Evolutionary conservation across 2,797 vertebrate genomes (phyloP).

Genomic region (Potorous gilbertii): DNA sequence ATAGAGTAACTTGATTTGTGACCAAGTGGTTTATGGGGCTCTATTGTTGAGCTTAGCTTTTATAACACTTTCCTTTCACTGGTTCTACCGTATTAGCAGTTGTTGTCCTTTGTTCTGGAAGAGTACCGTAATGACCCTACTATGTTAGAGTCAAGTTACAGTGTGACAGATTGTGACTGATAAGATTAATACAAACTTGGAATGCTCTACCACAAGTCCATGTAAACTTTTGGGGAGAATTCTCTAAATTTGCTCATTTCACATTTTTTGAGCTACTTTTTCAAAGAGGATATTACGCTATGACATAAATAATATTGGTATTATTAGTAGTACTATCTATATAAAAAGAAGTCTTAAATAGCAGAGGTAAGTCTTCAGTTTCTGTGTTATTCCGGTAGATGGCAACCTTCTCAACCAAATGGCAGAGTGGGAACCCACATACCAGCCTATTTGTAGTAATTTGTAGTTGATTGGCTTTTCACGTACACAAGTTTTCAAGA

Average conservation of each 20-base stretch:
- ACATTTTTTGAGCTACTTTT: neutral
- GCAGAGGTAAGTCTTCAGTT: neutral
- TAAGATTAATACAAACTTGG: neutral
- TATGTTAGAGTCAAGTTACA: neutral
- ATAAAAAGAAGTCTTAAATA: neutral
- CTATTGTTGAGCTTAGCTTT: neutral
- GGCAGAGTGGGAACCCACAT: neutral
- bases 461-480: neutral
- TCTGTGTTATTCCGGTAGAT: slow-evolving; percentile 62
- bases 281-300: neutral
- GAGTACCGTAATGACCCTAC: neutral
- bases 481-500: neutral
- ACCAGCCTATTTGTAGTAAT: no score
- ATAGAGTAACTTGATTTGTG: neutral
- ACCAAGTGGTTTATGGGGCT: neutral
- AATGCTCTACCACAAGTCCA: neutral
- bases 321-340: neutral
- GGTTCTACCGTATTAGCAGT: neutral
- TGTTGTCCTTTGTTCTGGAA: neutral
- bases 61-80: neutral
- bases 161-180: neutral
- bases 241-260: neutral
- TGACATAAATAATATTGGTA: neutral
- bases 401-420: slow-evolving; percentile 50
- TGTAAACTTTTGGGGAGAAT: neutral